Percentiles rank a stretch among this genome's conserved stretches.
phyloP scores from a whole-genome alignment of 2,888 invertebrate species.

The Hermaeophaga mercurialis region DNA sequence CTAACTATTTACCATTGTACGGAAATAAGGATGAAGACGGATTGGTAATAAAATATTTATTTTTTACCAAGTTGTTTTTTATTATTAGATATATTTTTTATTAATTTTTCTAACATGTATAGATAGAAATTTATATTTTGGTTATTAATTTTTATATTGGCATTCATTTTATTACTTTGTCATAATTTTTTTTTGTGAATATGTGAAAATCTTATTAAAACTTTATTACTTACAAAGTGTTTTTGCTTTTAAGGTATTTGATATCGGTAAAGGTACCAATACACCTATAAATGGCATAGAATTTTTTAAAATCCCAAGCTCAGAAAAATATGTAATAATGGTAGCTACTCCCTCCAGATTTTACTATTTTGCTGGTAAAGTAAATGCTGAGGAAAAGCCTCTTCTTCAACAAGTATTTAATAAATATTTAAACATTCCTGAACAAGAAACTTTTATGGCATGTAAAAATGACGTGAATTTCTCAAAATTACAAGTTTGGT shows the following conservation, averaged over 20 bases:
- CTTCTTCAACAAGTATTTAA: conserved; percentile 81
- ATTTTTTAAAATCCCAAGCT: conserved; percentile 74
- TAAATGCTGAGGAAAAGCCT: conserved; percentile 77
- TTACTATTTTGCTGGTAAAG: conserved; percentile 85
- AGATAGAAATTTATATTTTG: no score
- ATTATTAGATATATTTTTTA: no score
- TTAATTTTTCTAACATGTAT: no score
- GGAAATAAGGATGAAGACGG: conserved; percentile 76
- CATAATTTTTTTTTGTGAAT: background rate
- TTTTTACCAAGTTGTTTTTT: no score
- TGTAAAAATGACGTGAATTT: conserved; percentile 69
- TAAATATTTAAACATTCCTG: conserved; percentile 73
- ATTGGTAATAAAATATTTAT: conserved; percentile 66
- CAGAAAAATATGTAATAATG: conserved; percentile 79
- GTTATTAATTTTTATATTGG: background rate
- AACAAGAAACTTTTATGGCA: conserved; percentile 70
- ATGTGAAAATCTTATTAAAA: background rate
- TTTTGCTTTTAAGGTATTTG: conserved; percentile 73
- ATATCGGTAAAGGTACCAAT: conserved; percentile 78
- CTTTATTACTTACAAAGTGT: background rate
- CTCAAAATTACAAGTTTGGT: conserved; percentile 80
- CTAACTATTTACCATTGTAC: conserved; percentile 75
- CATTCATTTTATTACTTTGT: background rate
- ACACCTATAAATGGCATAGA: conserved; percentile 88
- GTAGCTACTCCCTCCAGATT: conserved; percentile 83